Evolutionary conservation across 2,888 invertebrate genomes (phyloP).

Genomic region (Thereva nobilitata): DNA sequence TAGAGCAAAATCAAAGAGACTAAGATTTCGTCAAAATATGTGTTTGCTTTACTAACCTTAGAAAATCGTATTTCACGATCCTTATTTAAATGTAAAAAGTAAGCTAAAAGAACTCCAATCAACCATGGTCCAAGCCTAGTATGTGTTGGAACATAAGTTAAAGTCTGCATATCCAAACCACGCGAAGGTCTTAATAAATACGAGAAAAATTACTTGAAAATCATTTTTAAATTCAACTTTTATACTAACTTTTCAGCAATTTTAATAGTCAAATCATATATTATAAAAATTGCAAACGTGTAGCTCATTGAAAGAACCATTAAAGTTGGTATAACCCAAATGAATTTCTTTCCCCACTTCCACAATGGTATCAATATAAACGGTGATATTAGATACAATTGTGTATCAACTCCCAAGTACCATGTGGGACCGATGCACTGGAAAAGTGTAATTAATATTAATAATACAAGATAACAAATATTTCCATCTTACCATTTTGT

Average conservation of each 20-base stretch:
- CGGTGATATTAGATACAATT: slow-evolving; percentile 63
- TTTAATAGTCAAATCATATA: not conserved
- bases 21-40: not conserved
- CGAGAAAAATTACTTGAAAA: no score
- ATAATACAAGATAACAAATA: not conserved
- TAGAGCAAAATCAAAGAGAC: no score
- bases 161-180: no score
- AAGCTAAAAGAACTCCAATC: slow-evolving; percentile 56
- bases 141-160: slow-evolving; percentile 55
- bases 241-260: not conserved
- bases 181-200: no score
- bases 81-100: slow-evolving; percentile 52
- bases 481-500: slow-evolving; percentile 47
- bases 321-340: slow-evolving; percentile 48
- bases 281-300: slow-evolving; percentile 53
- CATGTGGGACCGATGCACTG: slow-evolving; percentile 63
- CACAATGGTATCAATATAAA: slow-evolving; percentile 61
- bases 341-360: slow-evolving; percentile 54
- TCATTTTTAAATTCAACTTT: not conserved
- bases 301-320: slow-evolving; percentile 51
- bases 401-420: slow-evolving; percentile 65
- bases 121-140: slow-evolving; percentile 56
- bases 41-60: slow-evolving; percentile 40
- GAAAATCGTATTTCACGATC: slow-evolving; percentile 51
- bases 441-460: not conserved